Percentiles rank a stretch among this genome's conserved stretches.
Evolutionary conservation across 2,888 invertebrate genomes (phyloP).

Genomic region (Pasiphila rectangulata): DNA sequence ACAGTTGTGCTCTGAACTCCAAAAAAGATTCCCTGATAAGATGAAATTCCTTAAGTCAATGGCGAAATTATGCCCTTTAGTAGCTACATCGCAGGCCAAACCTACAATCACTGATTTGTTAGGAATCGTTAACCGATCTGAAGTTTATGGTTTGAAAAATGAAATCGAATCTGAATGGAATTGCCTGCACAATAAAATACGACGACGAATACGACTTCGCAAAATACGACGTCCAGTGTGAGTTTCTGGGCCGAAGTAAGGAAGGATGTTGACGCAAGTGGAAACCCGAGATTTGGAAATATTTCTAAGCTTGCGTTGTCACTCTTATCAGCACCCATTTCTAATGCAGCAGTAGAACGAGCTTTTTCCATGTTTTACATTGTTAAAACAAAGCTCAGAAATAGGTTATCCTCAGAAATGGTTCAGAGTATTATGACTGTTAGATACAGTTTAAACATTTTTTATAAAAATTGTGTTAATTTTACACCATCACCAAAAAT

Average conservation of each 20-base stretch:
- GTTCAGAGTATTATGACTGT: constrained; percentile 1
- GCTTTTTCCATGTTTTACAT: constrained; percentile 6
- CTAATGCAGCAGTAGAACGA: constrained; percentile 5
- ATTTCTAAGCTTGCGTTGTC: constrained; percentile 6
- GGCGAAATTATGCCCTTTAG: constrained; percentile 9
- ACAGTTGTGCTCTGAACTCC: constrained; percentile 13
- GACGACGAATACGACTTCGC: too few species aligned
- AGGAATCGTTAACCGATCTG: constrained; percentile 7
- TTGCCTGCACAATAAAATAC: constrained; percentile 7
- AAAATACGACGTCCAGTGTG: constrained; percentile 7
- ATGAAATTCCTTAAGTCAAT: constrained; percentile 15
- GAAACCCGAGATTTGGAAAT: constrained; percentile 3
- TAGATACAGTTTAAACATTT: constrained; percentile 1
- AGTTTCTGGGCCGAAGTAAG: constrained; percentile 9
- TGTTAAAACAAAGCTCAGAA: not conserved
- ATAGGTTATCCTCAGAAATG: not conserved
- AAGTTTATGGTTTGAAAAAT: constrained; percentile 11
- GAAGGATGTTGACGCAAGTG: constrained; percentile 5
- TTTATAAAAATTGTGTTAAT: constrained; percentile 1
- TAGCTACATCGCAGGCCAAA: constrained; percentile 16
- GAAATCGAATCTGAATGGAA: constrained; percentile 9
- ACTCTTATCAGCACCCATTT: constrained; percentile 5
- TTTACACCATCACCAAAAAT: constrained; percentile 2
- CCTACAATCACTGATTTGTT: constrained; percentile 12
- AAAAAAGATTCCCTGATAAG: constrained; percentile 15